These are phyloP conservation scores for Pandion haliaetus DNA, from an alignment of 2,113 vertebrate genomes.

Conservation along the genomic window DNA sequence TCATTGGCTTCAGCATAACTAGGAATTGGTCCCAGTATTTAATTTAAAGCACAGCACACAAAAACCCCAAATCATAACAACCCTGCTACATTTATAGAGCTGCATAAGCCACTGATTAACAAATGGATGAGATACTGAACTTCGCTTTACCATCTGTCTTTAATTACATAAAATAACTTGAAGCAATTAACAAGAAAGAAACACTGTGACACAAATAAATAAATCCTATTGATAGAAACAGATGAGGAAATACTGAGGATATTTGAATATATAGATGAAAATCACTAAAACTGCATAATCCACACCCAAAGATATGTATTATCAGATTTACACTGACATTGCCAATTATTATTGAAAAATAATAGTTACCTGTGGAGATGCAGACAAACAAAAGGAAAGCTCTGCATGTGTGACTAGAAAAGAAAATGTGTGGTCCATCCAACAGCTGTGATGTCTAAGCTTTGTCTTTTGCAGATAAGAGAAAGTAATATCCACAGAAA, in stretches of 20 bases:
- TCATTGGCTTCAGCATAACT: conserved; percentile 41
- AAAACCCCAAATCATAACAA: conserved; percentile 53
- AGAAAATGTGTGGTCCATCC: background rate
- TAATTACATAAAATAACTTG: conserved; percentile 69
- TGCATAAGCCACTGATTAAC: conserved; percentile 58
- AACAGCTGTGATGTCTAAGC: background rate
- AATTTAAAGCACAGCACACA: conserved; percentile 64
- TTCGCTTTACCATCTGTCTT: conserved; percentile 67
- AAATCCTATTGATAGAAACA: conserved; percentile 61
- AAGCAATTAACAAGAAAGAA: conserved; percentile 66
- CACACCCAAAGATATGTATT: background rate
- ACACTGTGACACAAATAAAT: conserved; percentile 64
- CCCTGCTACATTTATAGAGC: conserved; percentile 56
- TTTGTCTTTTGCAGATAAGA: conserved; percentile 13
- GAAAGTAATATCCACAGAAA: conserved; percentile 41
- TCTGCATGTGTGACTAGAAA: background rate
- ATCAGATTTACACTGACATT: background rate
- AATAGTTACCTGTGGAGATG: background rate
- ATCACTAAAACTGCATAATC: background rate
- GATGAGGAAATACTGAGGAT: conserved; percentile 35
- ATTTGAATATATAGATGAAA: conserved; percentile 9
- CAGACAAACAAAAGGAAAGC: background rate
- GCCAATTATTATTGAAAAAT: background rate
- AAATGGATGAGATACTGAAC: conserved; percentile 66
- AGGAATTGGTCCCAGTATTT: conserved; percentile 49